These are phyloP conservation scores for Xestia sexstrigata DNA, from an alignment of 2,888 invertebrate genomes.

Conservation along the genomic window DNA sequence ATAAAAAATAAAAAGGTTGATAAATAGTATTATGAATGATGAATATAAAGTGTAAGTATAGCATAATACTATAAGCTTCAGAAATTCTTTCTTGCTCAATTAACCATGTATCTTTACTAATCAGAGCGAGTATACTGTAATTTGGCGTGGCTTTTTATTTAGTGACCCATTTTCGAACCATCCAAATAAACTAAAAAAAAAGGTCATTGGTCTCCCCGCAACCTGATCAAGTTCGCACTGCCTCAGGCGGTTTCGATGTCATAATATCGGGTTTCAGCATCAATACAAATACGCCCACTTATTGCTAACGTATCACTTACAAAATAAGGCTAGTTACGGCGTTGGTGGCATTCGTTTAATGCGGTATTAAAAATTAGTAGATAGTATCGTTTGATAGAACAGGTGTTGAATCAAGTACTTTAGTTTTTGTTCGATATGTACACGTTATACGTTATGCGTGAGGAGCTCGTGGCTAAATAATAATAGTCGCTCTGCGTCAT, in stretches of 20 bases:
- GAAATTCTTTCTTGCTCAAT: not conserved
- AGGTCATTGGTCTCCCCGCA: not conserved
- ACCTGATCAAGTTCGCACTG: constrained; percentile 11
- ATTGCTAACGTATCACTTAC: constrained; percentile 26
- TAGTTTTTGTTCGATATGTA: not conserved
- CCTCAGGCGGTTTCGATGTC: constrained; percentile 24
- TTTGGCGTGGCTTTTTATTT: not conserved
- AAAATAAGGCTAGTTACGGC: not conserved
- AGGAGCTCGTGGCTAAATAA: not conserved
- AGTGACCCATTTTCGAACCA: not conserved
- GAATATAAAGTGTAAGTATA: too few species aligned
- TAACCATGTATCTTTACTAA: not conserved
- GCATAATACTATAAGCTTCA: too few species aligned
- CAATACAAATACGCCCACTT: constrained; percentile 36
- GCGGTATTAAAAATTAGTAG: not conserved
- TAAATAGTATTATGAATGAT: too few species aligned
- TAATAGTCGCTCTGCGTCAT: not conserved
- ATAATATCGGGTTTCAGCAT: constrained; percentile 34
- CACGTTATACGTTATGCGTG: not conserved
- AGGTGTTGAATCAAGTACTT: not conserved
- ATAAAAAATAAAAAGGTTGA: too few species aligned
- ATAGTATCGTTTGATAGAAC: not conserved
- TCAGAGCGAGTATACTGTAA: not conserved
- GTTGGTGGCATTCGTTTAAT: not conserved
- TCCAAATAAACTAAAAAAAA: not conserved